These are phyloP conservation scores for Oxygymnocypris stewartii DNA, from an alignment of 2,113 vertebrate species.

Conservation along the genomic window DNA sequence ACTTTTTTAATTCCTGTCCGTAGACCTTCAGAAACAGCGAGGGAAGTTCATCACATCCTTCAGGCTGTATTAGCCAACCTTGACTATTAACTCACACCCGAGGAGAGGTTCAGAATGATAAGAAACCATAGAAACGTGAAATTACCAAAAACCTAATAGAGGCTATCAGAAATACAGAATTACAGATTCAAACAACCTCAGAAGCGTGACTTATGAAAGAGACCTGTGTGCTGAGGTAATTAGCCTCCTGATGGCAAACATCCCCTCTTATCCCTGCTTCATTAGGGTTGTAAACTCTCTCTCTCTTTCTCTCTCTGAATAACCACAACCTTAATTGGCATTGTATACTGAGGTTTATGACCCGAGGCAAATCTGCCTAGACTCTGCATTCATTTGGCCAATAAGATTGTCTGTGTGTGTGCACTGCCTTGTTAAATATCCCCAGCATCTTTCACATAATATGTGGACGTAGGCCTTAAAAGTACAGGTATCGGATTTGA, in stretches of 20 bases:
- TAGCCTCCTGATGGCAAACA: constrained; percentile 39
- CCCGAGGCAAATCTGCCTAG: constrained; percentile 62
- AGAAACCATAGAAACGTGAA: neutral
- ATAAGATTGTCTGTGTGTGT: constrained; percentile 54
- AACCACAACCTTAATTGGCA: constrained; percentile 68
- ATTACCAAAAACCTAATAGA: constrained; percentile 16
- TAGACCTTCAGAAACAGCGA: neutral
- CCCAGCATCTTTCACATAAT: constrained; percentile 64
- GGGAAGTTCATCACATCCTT: neutral
- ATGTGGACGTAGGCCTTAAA: constrained; percentile 56
- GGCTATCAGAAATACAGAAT: neutral
- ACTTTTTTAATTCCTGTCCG: constrained; percentile 12
- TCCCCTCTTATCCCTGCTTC: constrained; percentile 30
- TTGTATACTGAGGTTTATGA: constrained; percentile 65
- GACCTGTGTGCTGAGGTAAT: constrained; percentile 33
- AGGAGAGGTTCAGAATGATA: constrained; percentile 19
- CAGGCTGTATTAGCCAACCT: neutral
- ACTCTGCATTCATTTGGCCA: constrained; percentile 62
- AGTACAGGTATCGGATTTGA: constrained; percentile 68
- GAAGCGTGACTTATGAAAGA: constrained; percentile 25
- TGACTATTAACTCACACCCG: constrained; percentile 7
- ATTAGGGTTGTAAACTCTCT: constrained; percentile 32
- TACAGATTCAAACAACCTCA: neutral
- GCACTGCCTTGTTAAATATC: constrained; percentile 62
- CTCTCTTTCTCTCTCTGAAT: constrained; percentile 38